Base-by-base conservation (phyloP, 2,113 vertebrate species). In the Malurus elegans region DNA sequence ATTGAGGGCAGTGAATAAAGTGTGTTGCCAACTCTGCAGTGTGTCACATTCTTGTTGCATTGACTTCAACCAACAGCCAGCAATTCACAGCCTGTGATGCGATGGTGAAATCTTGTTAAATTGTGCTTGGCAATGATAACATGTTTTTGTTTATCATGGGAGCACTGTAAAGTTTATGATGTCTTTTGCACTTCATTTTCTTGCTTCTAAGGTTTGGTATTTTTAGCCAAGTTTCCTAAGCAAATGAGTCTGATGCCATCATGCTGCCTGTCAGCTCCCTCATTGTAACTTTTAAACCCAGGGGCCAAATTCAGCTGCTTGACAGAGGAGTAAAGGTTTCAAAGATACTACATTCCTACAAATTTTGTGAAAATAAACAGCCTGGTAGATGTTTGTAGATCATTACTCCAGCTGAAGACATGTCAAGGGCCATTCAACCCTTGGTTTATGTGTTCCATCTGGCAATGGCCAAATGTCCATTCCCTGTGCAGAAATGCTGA, bases 131-230 rank as follows among this genome's bases (percentile, higher is more conserved):
- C 61, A 86, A 92, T 44, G 50, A 81, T 86, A 86, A 91, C 18
- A 16, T 70, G 12, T 38, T 88, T 88, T 83, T 86, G n/a, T 90
- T 88, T 61, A 54, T 91, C 70, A 44, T 78, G 79, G 60, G 66
- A 92, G 38, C 61, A 66, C 40, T 88, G n/a, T 57, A 91, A 82
- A 84, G 56, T 91, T 96, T 93, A 86, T 85, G 28, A 60, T 76
- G 42, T 73, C 47, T 88, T 95, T 80, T 88, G 18, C n/a, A 74
- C 48, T 86, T 92, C 8, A 29, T 84, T 92, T 92, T 90, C 72
- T 70, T 81, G 36, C 50, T 95, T 93, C 94, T 93, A 94, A 93
- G 40, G 44, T 78, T 78, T 84, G 60, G 10, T 71, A 71, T 80
- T 96, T 95, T 92, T 67, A 88, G 54, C 50, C 71, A 79, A 12